Evolutionary conservation across 1,140 invertebrate genomes (phyloP).

Genomic region (Arctopsyche grandis): DNA sequence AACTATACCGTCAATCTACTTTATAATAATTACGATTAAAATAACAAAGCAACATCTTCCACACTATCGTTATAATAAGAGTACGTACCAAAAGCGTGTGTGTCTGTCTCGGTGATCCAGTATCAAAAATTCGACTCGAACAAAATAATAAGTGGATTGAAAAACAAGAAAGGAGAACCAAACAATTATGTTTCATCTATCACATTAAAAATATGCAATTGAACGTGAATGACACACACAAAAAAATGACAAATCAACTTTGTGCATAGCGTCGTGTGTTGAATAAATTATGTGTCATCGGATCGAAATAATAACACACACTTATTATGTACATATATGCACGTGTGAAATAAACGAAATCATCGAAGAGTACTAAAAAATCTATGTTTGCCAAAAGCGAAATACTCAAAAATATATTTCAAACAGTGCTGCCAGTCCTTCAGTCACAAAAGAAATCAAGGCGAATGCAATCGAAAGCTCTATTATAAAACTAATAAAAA

Average conservation of each 20-base stretch:
- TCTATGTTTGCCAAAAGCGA: too few relatives aligned
- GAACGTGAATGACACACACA: too few relatives aligned
- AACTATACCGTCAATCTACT: too few relatives aligned
- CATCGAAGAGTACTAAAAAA: too few relatives aligned
- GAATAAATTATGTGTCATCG: too few relatives aligned
- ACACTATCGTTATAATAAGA: constrained; percentile 10
- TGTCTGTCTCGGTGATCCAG: constrained; percentile 22
- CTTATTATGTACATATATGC: too few relatives aligned
- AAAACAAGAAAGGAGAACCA: not conserved
- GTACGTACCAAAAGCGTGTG: constrained; percentile 26
- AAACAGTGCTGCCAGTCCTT: not conserved
- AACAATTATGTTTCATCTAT: too few relatives aligned
- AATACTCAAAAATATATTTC: not conserved
- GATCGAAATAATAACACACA: too few relatives aligned
- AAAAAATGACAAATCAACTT: too few relatives aligned
- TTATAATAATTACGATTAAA: not conserved
- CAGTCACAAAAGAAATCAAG: constrained; percentile 25
- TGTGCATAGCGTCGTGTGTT: too few relatives aligned
- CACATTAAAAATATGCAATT: too few relatives aligned
- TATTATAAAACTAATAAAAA: not conserved
- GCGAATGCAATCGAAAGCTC: not conserved
- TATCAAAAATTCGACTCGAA: constrained; percentile 24
- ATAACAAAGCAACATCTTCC: constrained; percentile 24
- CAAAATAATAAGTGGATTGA: not conserved
- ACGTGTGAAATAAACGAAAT: too few relatives aligned